A percentile compares a stretch with the other conserved stretches of the same genome.
Conservation (phyloP, 2,888 invertebrate species). For the Heteropelma amictum region DNA sequence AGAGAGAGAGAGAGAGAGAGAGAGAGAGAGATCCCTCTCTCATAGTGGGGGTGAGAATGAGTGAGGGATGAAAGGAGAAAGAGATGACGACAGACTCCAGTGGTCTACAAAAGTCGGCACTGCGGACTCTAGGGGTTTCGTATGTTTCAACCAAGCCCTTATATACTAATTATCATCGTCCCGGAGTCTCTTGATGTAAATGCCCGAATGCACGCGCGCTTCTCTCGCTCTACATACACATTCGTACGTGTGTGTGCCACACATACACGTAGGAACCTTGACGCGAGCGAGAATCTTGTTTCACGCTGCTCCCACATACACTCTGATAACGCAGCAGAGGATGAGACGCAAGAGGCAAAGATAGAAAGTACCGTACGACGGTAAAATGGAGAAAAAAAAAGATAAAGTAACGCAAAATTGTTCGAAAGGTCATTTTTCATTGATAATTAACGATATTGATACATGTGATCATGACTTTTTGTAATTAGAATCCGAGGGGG, state of each 20-base stretch:
- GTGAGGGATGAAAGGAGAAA: conserved; percentile 21
- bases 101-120: conserved; percentile 74
- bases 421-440: too few species aligned
- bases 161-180: conserved; percentile 76
- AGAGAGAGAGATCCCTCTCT: too few species aligned
- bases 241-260: neutral
- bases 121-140: conserved; percentile 72
- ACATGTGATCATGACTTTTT: too few species aligned
- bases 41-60: conserved; percentile 40
- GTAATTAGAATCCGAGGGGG: too few species aligned
- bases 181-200: conserved; percentile 72
- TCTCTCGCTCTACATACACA: conserved; percentile 1
- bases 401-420: too few species aligned
- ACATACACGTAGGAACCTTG: conserved; percentile 29
- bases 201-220: conserved; percentile 71
- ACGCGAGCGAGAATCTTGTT: conserved; percentile 28
- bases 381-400: conserved; percentile 21
- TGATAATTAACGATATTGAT: too few species aligned
- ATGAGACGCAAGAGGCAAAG: neutral
- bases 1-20: conserved; percentile 28
- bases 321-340: neutral
- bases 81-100: conserved; percentile 60
- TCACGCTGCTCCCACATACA: conserved; percentile 5
- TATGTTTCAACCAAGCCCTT: conserved; percentile 71
- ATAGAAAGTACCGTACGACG: neutral